A percentile compares a stretch with the other conserved stretches of the same genome.
Evolutionary conservation across 2,888 invertebrate genomes (phyloP).

Genomic region (Synergus umbraculus): DNA sequence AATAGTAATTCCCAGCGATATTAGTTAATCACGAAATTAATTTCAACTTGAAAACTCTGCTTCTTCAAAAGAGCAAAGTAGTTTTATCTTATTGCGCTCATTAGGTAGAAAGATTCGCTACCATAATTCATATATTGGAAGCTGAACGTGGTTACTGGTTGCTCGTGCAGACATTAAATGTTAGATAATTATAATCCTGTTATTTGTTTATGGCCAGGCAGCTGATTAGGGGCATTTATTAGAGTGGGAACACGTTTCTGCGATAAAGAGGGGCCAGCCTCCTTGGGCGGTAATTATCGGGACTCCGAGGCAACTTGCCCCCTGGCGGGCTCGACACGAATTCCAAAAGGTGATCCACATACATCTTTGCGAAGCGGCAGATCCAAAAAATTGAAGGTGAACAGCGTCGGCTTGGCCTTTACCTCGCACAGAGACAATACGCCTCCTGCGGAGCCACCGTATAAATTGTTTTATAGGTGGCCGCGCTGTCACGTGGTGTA

Average conservation of each 20-base stretch:
- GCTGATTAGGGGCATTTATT: constrained; percentile 53
- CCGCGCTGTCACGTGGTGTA: constrained; percentile 50
- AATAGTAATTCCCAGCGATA: too few relatives aligned
- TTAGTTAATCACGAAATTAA: background rate
- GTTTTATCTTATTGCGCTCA: background rate
- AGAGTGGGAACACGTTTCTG: constrained; percentile 53
- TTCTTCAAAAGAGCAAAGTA: background rate
- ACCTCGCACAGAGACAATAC: constrained; percentile 67
- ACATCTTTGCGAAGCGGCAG: constrained; percentile 59
- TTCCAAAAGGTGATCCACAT: constrained; percentile 71
- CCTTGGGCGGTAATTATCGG: constrained; percentile 71
- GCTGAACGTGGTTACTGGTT: background rate
- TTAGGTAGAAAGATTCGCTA: background rate
- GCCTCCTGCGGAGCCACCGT: constrained; percentile 66
- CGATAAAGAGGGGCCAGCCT: constrained; percentile 67
- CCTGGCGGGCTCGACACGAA: constrained; percentile 71
- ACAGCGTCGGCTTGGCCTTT: constrained; percentile 62
- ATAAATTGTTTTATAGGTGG: constrained; percentile 69
- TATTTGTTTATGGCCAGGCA: constrained; percentile 49
- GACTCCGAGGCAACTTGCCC: constrained; percentile 60
- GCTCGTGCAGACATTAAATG: background rate
- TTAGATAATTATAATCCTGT: constrained; percentile 42
- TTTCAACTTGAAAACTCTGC: background rate
- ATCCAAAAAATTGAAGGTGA: constrained; percentile 52
- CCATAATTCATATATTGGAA: background rate